Base-by-base conservation (phyloP, 2,113 vertebrate species). In the Cephalopterus ornatus region DNA sequence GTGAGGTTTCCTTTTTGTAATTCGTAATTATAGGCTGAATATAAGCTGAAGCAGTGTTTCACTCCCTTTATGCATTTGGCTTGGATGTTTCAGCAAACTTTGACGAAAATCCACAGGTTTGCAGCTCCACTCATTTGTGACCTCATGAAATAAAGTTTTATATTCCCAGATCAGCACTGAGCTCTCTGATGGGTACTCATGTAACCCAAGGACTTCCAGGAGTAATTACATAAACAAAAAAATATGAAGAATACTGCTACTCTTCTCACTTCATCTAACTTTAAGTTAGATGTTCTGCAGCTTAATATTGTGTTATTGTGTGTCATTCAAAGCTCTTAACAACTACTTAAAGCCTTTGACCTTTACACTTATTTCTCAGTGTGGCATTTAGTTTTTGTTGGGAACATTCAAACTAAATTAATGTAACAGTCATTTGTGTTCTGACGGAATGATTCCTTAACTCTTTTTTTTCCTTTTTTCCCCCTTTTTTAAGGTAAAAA, bases 401-500 rank as follows among this genome's bases (percentile, higher is more conserved):
- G 20, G 15, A 74, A 37, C 9, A n/a, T 56, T 70, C 42, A 83
- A 58, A 50, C 5, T 19, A 18, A 88, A 44, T 42, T 33, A 41
- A 83, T 70, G 11, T 58, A 71, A 27, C 10, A 6, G 92, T 95
- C 74, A 17, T 82, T 82, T 84, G 32, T 92, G 58, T 63, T 78
- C 81, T 97, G 53, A 96, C 85, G 93, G 79, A 97, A 92, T 80
- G 37, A 94, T 84, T 98, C 65, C 93, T 96, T 98, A 93, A 97
- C 21, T 33, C 10, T 24, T 30, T 20, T 17, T 8, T 17, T 39
- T 22, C 7, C 8, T 89, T 58, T 95, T 55, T 93, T 85, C 11
- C 30, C 18, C 3, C 17, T 95, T 95, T 91, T 97, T 97, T 53
- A 97, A 98, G 98, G 93, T 95, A 98, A 98, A 97, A 97, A 97